phyloP scores from a whole-genome alignment of 2,888 invertebrate species.

The Oeneis ivallda region DNA sequence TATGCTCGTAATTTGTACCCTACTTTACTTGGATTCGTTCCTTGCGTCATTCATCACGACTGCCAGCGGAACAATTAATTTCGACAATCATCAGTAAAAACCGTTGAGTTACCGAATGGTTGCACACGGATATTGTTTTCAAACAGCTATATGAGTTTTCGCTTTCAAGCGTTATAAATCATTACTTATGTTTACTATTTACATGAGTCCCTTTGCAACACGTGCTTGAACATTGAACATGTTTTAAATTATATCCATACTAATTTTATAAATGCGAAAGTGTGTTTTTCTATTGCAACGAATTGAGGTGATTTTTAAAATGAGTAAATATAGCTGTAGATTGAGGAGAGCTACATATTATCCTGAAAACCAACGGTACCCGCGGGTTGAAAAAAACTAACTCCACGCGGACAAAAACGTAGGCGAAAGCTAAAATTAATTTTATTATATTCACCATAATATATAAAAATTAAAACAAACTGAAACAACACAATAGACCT shows the following conservation, averaged over 20 bases:
- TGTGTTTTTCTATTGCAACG: neutral
- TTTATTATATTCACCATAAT: neutral
- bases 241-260: too few species aligned
- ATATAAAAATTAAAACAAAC: neutral
- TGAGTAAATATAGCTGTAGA: neutral
- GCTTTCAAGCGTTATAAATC: slow-evolving; percentile 10
- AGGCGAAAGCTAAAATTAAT: neutral
- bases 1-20: slow-evolving; percentile 79
- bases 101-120: slow-evolving; percentile 51
- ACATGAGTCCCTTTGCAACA: too few species aligned
- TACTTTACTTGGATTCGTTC: slow-evolving; percentile 76
- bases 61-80: slow-evolving; percentile 65
- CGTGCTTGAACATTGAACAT: too few species aligned
- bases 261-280: neutral
- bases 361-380: too few species aligned
- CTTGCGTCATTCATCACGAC: slow-evolving; percentile 76
- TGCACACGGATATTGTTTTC: slow-evolving; percentile 39
- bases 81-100: slow-evolving; percentile 70
- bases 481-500: neutral
- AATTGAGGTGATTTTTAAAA: too few species aligned
- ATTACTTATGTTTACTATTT: slow-evolving; percentile 13
- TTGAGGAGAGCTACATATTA: too few species aligned
- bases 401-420: neutral
- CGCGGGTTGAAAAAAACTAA: too few species aligned
- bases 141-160: slow-evolving; percentile 29